These are phyloP conservation scores for Bradypodion ventrale DNA, from an alignment of 2,797 vertebrate genomes.

Conservation along the genomic window DNA sequence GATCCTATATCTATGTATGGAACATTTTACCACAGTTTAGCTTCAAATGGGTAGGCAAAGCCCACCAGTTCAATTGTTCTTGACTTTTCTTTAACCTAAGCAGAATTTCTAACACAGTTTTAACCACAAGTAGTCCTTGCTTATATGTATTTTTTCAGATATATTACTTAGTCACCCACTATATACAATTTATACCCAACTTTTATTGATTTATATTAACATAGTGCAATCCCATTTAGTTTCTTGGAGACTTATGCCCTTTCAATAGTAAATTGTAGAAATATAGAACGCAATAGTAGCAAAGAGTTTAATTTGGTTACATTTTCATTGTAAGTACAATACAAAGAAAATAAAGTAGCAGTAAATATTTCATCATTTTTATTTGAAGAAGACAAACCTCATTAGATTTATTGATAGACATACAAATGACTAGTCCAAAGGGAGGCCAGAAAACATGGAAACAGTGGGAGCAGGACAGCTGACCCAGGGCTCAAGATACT, in stretches of 20 bases:
- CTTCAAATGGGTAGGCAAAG: neutral
- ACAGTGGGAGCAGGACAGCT: too few species aligned
- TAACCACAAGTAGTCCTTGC: neutral
- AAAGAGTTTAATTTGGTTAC: neutral
- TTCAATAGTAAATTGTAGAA: neutral
- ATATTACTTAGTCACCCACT: neutral
- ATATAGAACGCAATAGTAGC: neutral
- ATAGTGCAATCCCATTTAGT: neutral
- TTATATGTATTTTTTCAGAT: neutral
- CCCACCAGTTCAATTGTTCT: neutral
- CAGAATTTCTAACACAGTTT: neutral
- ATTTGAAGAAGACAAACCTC: too few species aligned
- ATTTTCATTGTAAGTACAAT: neutral
- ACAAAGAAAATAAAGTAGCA: too few species aligned
- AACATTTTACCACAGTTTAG: neutral
- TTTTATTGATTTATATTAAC: neutral
- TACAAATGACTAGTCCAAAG: too few species aligned
- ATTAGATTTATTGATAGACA: too few species aligned
- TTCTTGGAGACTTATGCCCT: neutral
- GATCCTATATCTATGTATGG: neutral
- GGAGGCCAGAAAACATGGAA: too few species aligned
- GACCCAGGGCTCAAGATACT: too few species aligned
- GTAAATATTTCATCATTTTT: too few species aligned
- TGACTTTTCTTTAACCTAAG: neutral
- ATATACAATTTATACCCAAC: neutral